These are phyloP conservation scores for Macrophya alboannulata DNA, from an alignment of 2,888 invertebrate genomes.

Conservation along the genomic window DNA sequence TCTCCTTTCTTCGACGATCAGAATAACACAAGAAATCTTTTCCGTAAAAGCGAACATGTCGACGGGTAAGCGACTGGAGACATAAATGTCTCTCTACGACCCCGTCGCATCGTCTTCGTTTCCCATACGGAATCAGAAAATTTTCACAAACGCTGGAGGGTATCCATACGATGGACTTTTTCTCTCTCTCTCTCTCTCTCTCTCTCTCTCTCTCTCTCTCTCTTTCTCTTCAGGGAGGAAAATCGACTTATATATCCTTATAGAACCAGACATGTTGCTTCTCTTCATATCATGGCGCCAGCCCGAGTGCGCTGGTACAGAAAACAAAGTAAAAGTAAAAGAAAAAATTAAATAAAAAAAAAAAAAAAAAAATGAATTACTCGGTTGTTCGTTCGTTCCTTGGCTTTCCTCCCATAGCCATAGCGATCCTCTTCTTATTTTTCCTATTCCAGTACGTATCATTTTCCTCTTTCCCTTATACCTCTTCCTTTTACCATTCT, in stretches of 20 bases:
- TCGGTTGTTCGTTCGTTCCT: background rate
- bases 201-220: background rate
- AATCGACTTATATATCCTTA: background rate
- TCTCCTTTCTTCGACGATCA: background rate
- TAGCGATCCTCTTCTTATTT: background rate
- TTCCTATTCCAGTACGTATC: background rate
- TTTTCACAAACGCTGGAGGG: background rate
- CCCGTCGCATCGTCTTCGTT: background rate
- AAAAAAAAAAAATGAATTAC: background rate
- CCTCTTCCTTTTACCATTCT: background rate
- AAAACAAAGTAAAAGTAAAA: conserved; percentile 14
- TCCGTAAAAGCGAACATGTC: background rate
- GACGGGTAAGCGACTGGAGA: conserved; percentile 5
- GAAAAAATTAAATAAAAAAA: background rate
- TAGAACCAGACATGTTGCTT: background rate
- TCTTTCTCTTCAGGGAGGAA: background rate
- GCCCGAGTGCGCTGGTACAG: conserved; percentile 54
- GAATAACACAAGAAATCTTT: background rate
- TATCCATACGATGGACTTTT: background rate
- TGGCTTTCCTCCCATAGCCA: background rate
- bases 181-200: background rate
- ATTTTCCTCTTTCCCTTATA: too few species aligned
- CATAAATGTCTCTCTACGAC: background rate
- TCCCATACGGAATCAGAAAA: background rate
- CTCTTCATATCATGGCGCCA: conserved; percentile 59